Conservation (phyloP, 2,888 invertebrate genomes). For the Ctena decussata region DNA sequence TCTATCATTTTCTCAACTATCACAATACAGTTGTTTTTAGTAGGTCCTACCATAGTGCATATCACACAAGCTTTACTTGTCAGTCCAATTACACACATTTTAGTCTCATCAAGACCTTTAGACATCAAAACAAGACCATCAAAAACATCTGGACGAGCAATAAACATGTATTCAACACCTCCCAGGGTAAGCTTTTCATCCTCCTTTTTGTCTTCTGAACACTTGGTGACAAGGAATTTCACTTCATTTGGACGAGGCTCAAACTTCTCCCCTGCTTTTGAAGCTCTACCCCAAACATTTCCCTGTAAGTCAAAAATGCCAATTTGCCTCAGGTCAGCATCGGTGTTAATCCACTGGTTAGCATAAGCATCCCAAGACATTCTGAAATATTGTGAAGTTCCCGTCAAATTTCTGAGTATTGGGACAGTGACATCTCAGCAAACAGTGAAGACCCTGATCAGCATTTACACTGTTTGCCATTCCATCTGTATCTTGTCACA, state of each 20-base stretch:
- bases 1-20: neutral
- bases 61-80: neutral
- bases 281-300: neutral
- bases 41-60: slow-evolving; percentile 1
- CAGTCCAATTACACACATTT: neutral
- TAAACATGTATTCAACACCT: neutral
- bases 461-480: no score
- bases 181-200: neutral
- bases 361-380: neutral
- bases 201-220: neutral
- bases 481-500: no score
- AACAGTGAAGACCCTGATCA: no score
- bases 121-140: slow-evolving; percentile 3
- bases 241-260: neutral
- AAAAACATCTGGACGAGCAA: neutral
- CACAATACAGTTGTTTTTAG: slow-evolving; percentile 4
- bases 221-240: neutral
- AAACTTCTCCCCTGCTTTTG: neutral
- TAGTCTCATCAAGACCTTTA: neutral
- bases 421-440: no score
- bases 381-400: neutral
- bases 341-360: neutral
- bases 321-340: neutral
- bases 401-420: no score
- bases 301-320: neutral